These are phyloP conservation scores for Incurvaria masculella DNA, from an alignment of 2,888 invertebrate genomes.

Conservation along the genomic window DNA sequence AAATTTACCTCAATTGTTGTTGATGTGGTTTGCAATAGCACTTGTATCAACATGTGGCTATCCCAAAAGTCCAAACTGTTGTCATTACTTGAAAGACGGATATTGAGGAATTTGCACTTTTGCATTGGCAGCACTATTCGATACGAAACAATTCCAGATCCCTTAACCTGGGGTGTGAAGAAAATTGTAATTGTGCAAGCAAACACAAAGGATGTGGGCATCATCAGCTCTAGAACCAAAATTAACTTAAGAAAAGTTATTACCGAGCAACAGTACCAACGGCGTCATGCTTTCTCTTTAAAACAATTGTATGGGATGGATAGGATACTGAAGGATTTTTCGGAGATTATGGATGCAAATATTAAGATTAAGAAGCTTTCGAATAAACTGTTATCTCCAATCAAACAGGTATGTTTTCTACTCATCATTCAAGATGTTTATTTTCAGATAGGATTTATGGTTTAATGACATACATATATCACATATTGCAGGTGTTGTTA, in stretches of 20 bases:
- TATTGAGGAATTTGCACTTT: neutral
- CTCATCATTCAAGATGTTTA: no score
- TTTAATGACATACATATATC: no score
- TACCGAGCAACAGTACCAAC: neutral
- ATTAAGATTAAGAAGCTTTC: neutral
- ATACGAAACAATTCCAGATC: neutral
- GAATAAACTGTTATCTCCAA: neutral
- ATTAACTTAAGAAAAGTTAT: neutral
- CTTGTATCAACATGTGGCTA: neutral
- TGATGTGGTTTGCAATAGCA: neutral
- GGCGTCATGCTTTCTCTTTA: neutral
- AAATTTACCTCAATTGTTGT: neutral
- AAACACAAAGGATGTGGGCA: neutral
- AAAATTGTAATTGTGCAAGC: neutral
- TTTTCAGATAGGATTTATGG: no score
- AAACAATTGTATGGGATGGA: neutral
- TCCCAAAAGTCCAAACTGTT: neutral
- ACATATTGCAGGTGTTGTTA: conserved; percentile 31
- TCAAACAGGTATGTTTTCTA: neutral
- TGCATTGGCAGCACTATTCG: neutral
- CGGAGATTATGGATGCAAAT: neutral
- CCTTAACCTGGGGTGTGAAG: neutral
- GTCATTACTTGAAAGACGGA: neutral
- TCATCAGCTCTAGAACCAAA: neutral
- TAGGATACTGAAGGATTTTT: neutral